A percentile compares a stretch with the other conserved stretches of the same genome.
Evolutionary conservation across 1,140 invertebrate genomes (phyloP).

Genomic region (Listronotus oregonensis): DNA sequence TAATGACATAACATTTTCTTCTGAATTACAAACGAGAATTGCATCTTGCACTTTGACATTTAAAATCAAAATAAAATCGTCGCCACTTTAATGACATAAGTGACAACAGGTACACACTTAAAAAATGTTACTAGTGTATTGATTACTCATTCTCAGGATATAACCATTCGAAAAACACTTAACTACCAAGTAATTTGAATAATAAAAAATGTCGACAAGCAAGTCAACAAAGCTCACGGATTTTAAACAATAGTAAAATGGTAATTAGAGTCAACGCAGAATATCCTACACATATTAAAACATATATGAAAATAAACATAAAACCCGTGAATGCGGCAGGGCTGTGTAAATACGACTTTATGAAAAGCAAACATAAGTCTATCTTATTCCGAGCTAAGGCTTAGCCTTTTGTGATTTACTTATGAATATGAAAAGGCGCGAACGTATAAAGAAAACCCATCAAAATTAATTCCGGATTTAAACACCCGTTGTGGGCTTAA

Average conservation of each 20-base stretch:
- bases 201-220: slow-evolving; percentile 32
- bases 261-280: slow-evolving; percentile 27
- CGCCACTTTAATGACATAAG: slow-evolving; percentile 1
- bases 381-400: slow-evolving; percentile 26
- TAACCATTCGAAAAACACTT: slow-evolving; percentile 31
- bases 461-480: slow-evolving; percentile 30
- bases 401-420: slow-evolving; percentile 29
- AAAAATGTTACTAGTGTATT: slow-evolving; percentile 20
- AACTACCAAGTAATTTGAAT: slow-evolving; percentile 31
- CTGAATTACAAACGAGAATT: too few species aligned
- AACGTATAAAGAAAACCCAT: slow-evolving; percentile 29
- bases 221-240: slow-evolving; percentile 31
- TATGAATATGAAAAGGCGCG: slow-evolving; percentile 35
- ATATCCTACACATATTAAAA: slow-evolving; percentile 27
- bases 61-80: slow-evolving; percentile 9
- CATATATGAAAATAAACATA: slow-evolving; percentile 34
- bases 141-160: slow-evolving; percentile 33
- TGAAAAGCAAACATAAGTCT: slow-evolving; percentile 36
- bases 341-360: slow-evolving; percentile 35
- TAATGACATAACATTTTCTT: too few species aligned
- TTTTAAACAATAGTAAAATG: slow-evolving; percentile 37
- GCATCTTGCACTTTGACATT: slow-evolving; percentile 2
- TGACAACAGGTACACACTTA: slow-evolving; percentile 8
- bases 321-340: slow-evolving; percentile 28
- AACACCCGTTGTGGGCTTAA: not conserved